Base-by-base conservation (phyloP, 2,888 invertebrate genomes). In the Cephonodes hylas region DNA sequence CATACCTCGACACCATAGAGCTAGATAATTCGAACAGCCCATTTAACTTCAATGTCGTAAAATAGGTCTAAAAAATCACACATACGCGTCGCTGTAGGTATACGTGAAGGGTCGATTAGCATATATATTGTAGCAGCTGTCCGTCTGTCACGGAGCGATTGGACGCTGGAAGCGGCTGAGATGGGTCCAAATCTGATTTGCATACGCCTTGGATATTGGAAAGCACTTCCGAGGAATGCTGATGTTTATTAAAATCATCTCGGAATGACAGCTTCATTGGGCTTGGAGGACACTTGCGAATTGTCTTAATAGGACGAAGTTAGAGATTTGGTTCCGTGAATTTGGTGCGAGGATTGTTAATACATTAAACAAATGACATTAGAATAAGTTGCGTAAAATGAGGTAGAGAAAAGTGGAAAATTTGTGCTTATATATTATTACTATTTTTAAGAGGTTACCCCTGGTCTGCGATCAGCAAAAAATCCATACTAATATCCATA, bases 151-250 rank as follows among this genome's bases (percentile, higher is more conserved):
- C 20, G 38, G 18, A 53, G 18, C 25, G 22, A 53, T 48, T 27
- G 48, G 38, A 18, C 48, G 48, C 42, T 48, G 42, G 42, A 60
- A 53, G 38, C 60, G 60, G 27, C 60, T 60, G 60, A 60, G 27
- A 53, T 46, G 60, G 60, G 60, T 60, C 48, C 48, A 60, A 48
- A 53, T 53, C 22, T 60, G 48, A 60, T 60, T 60, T 60, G 60
- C 60, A 60, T 53, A 31, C 27, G 27, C 31, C 53, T 53, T 53
- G 27, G 53, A 18, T 53, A 53, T 53, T 53, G 31, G 48, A 25
- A 25, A 7, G 48, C 7, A 38, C 13, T 38, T 38, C 45, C 46
- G n/a, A 1, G 53, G 8, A 27, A 31, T 31, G 31, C 31, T 53
- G 53, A 53, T 31, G 53, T 53, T 53, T 53, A 53, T 53, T 53